Percentiles rank a stretch among this genome's conserved stretches.
Evolutionary conservation across 2,113 vertebrate genomes (phyloP).

Genomic region (Cepphus grylle): DNA sequence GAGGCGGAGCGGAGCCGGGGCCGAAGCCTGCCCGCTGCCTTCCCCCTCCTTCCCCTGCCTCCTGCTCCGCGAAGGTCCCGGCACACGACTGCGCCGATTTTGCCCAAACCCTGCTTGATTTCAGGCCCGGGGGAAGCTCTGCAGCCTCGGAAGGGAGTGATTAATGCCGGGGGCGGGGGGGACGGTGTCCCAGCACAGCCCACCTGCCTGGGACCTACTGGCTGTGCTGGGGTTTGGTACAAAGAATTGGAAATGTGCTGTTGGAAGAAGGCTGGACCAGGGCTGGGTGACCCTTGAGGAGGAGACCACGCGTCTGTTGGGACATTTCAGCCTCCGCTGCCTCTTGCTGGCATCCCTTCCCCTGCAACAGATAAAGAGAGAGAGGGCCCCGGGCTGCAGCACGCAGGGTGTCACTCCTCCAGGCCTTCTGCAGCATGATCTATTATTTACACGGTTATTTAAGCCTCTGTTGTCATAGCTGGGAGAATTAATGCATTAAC

Average conservation of each 20-base stretch:
- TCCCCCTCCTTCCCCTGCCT: not conserved
- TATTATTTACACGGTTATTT: not conserved
- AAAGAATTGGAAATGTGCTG: not conserved
- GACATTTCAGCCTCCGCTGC: too few relatives aligned
- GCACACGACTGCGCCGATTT: rapidly evolving
- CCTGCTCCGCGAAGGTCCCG: not conserved
- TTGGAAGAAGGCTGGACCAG: not conserved
- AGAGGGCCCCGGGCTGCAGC: not conserved
- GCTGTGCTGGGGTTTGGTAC: not conserved
- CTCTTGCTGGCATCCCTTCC: not conserved
- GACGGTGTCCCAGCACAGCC: too few relatives aligned
- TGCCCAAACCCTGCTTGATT: rapidly evolving
- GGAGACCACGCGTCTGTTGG: rapidly evolving
- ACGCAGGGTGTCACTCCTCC: rapidly evolving
- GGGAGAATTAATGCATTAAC: not conserved
- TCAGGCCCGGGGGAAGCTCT: not conserved
- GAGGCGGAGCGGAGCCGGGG: not conserved
- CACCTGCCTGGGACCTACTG: not conserved
- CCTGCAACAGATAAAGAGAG: rapidly evolving
- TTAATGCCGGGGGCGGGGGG: too few relatives aligned
- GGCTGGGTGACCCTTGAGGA: not conserved
- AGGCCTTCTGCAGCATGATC: not conserved
- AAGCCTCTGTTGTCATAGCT: not conserved
- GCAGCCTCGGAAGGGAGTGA: rapidly evolving
- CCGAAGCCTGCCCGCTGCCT: not conserved